Conservation (phyloP, 2,888 invertebrate genomes). For the Noctua comes region DNA sequence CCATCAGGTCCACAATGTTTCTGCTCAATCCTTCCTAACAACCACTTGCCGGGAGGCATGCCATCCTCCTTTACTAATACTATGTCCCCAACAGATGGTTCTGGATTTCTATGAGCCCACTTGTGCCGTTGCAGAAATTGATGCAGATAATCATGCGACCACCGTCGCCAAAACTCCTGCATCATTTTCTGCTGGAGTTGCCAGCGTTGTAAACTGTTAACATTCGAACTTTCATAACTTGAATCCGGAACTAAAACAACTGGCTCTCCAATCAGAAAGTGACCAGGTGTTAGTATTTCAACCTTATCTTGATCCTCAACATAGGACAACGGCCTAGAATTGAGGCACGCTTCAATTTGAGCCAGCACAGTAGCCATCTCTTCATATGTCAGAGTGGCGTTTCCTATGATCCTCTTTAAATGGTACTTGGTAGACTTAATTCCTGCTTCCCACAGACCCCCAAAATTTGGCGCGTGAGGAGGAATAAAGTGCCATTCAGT, state of each 20-base stretch:
- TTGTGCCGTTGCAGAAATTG: neutral
- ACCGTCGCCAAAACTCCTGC: neutral
- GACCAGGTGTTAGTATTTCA: too few relatives aligned
- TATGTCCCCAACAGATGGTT: neutral
- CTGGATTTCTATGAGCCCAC: neutral
- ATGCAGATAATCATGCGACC: neutral
- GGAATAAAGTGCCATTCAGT: constrained; percentile 14
- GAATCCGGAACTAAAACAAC: too few relatives aligned
- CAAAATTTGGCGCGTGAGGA: neutral
- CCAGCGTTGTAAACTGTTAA: too few relatives aligned
- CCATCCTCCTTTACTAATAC: neutral
- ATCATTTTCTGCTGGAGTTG: too few relatives aligned
- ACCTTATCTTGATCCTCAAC: too few relatives aligned
- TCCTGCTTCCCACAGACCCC: neutral
- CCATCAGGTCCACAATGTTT: too few relatives aligned
- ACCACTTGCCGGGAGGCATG: constrained; percentile 3
- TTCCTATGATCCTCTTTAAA: neutral
- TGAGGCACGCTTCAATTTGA: too few relatives aligned
- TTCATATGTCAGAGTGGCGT: neutral
- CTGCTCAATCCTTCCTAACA: neutral
- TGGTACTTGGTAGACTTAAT: neutral
- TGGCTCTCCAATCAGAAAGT: too few relatives aligned
- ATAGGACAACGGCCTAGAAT: too few relatives aligned
- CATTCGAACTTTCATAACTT: too few relatives aligned
- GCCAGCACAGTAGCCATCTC: neutral